Conservation (phyloP, 2,888 invertebrate genomes). For the Drosophila mercatorum region DNA sequence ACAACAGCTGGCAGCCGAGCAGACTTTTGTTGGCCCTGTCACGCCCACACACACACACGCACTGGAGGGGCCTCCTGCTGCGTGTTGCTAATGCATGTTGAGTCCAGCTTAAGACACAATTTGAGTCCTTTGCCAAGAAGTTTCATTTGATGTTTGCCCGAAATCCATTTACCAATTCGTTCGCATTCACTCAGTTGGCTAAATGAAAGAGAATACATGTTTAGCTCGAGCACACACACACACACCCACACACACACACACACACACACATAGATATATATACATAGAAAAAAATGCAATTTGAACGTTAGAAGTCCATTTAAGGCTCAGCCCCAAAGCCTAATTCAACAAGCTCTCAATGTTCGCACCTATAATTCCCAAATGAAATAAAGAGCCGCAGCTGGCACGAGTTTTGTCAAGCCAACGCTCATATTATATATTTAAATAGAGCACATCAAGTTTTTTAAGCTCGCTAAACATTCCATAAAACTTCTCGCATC, state of each 20-base stretch:
- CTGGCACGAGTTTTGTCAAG: background rate
- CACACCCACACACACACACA: background rate
- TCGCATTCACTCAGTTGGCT: constrained; percentile 44
- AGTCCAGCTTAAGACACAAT: constrained; percentile 78
- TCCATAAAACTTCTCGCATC: background rate
- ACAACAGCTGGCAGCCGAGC: constrained; percentile 54
- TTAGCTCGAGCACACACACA: background rate
- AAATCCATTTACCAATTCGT: constrained; percentile 68
- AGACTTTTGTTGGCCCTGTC: constrained; percentile 42
- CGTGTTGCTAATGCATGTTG: constrained; percentile 76
- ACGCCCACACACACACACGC: background rate
- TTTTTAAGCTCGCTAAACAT: background rate
- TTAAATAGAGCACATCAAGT: background rate
- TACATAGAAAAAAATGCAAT: constrained; percentile 1
- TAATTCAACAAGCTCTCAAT: constrained; percentile 9
- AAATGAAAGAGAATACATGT: constrained; percentile 21
- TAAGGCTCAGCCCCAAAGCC: constrained; percentile 12
- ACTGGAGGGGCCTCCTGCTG: constrained; percentile 1
- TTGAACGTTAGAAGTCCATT: constrained; percentile 14
- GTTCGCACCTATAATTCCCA: constrained; percentile 8
- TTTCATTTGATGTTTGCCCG: constrained; percentile 64
- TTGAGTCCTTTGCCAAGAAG: constrained; percentile 57
- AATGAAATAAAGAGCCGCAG: constrained; percentile 9
- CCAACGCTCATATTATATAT: background rate
- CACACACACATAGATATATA: background rate